Percentiles rank a stretch among this genome's conserved stretches.
These are phyloP conservation scores for Pelobates fuscus DNA, from an alignment of 2,113 vertebrate genomes.

Conservation along the genomic window DNA sequence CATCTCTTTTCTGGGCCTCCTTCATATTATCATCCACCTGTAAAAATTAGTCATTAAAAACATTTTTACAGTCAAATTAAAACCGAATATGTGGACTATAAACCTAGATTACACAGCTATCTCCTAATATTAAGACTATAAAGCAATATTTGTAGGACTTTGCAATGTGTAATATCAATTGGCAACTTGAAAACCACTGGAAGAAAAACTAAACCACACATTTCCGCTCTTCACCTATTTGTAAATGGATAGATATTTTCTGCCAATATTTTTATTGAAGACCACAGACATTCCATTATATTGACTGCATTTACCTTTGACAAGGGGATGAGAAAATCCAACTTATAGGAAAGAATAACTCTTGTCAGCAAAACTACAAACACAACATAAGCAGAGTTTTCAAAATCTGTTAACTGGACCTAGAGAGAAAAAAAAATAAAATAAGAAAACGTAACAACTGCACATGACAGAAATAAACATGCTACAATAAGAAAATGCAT, in stretches of 20 bases:
- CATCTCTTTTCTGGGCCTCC: conserved; percentile 90
- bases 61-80: background rate
- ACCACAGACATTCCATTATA: too few species aligned
- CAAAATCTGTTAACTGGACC: conserved; percentile 97
- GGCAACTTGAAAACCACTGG: too few species aligned
- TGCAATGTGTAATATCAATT: too few species aligned
- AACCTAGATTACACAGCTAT: background rate
- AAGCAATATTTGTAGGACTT: too few species aligned
- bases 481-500: too few species aligned
- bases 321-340: conserved; percentile 95
- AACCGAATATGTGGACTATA: background rate
- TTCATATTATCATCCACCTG: conserved; percentile 99
- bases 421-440: conserved; percentile 55
- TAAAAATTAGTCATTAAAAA: too few species aligned
- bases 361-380: conserved; percentile 95
- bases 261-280: too few species aligned
- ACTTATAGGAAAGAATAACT: conserved; percentile 95
- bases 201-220: too few species aligned
- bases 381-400: conserved; percentile 96
- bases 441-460: background rate
- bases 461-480: too few species aligned
- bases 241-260: too few species aligned
- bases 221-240: too few species aligned
- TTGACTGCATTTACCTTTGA: conserved; percentile 96
- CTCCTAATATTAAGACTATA: too few species aligned